Evolutionary conservation across 2,797 vertebrate species (phyloP), one percentile per base, ranked within the genome.

Genomic region (Botia kubotai): DNA sequence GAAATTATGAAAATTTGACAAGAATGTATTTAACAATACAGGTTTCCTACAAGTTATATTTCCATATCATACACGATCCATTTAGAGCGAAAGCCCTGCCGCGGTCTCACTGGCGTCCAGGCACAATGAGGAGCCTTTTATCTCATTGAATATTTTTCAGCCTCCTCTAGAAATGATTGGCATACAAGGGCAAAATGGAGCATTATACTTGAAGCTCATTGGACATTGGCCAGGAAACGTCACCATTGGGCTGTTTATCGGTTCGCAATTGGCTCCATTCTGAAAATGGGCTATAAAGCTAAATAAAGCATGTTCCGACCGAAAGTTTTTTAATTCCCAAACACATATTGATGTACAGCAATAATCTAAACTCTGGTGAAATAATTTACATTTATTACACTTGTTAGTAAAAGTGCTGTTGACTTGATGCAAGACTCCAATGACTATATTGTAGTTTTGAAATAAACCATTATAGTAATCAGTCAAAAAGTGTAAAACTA

Each of bases 101-200:
- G 4, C 5, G 13, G n/a, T 50, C 26, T 66, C 13, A 8, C 33
- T 63, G 19, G 36, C 29, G 19, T 66, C 76, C 53, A 60, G 33
- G 48, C 16, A 74, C 93, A 26, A 60, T 72, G 90, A 94, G 85
- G 89, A 68, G 46, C 68, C 68, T 21, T 26, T 86, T 82, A 72
- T 82, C 70, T 84, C 82, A 90, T 94, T 89, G 87, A 90, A 89
- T 74, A 94, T 93, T 85, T 73, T 36, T 5, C 53, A 88, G 83
- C 92, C 91, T 5, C 19, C 13, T 19, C 0, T 0, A 2, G 0
- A 0, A 0, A 43, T 1, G 8, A 93, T 92, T 83, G 91, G 93
- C 75, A 66, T 4, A 58, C 0, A 79, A 26, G 92, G 89, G 82
- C 70, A 52, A 29, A 6, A 2, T 1, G 17, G 5, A 46, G 69